Percentiles rank a stretch among this genome's conserved stretches.
Conservation (phyloP, 2,797 vertebrate species). For the Megaceryle alcyon region DNA sequence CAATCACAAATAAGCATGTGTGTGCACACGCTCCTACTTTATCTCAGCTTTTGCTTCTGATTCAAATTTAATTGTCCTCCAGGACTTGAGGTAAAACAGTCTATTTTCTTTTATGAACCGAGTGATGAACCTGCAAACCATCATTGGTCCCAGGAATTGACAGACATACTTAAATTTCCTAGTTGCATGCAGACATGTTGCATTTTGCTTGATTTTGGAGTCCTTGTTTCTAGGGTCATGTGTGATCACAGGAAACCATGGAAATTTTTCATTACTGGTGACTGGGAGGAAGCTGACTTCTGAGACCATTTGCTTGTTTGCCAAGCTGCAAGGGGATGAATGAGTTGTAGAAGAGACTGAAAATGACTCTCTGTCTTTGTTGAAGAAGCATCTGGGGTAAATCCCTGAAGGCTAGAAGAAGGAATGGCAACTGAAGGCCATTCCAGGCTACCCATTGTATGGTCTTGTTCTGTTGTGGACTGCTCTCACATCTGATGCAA, state of each 20-base stretch:
- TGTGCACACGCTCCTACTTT: not conserved
- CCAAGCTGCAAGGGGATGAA: not conserved
- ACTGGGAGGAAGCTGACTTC: not conserved
- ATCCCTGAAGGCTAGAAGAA: not conserved
- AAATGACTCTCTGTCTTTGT: not conserved
- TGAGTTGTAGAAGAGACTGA: not conserved
- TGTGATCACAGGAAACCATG: not conserved
- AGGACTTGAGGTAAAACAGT: not conserved
- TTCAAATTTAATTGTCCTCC: not conserved
- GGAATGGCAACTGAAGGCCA: not conserved
- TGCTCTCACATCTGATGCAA: not conserved
- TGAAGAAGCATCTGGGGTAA: not conserved
- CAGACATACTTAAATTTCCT: not conserved
- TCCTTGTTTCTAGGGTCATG: not conserved
- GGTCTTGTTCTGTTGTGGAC: not conserved
- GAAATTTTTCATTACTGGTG: not conserved
- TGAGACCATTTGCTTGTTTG: not conserved
- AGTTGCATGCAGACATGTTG: not conserved
- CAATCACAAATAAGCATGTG: not conserved
- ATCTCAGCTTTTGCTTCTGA: not conserved
- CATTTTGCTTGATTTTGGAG: slow-evolving; percentile 2
- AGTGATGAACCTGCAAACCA: not conserved
- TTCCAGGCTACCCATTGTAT: not conserved
- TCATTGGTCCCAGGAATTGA: not conserved
- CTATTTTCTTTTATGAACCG: not conserved